A percentile compares a stretch with the other conserved stretches of the same genome.
Conservation (phyloP, 2,888 invertebrate genomes). For the Galerucella pusilla region DNA sequence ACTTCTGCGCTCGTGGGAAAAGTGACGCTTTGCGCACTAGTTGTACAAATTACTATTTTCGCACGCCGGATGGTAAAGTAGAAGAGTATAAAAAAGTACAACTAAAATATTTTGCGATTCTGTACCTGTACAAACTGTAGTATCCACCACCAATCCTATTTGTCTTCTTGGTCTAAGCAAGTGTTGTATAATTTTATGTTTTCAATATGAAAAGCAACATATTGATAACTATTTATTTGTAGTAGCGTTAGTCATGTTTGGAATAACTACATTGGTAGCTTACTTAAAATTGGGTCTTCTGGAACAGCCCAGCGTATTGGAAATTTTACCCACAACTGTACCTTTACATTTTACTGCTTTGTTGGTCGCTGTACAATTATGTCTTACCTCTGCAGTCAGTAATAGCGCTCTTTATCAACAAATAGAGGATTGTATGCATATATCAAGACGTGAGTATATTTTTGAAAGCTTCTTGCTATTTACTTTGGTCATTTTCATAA, state of each 20-base stretch:
- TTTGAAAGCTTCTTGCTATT: too few species aligned
- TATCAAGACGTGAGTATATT: slow-evolving; percentile 72
- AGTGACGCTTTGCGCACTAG: too few species aligned
- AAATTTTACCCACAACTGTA: slow-evolving; percentile 73
- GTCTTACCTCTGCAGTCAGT: slow-evolving; percentile 80
- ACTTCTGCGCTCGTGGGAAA: too few species aligned
- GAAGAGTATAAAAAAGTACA: too few species aligned
- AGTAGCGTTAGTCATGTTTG: slow-evolving; percentile 74
- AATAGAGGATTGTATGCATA: slow-evolving; percentile 79
- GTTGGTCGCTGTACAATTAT: slow-evolving; percentile 81
- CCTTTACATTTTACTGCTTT: slow-evolving; percentile 76
- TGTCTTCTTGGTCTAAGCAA: too few species aligned
- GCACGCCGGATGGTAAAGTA: too few species aligned
- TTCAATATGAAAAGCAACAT: background rate
- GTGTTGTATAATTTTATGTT: too few species aligned
- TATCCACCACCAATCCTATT: too few species aligned
- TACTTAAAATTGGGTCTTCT: slow-evolving; percentile 74
- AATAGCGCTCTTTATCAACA: slow-evolving; percentile 86
- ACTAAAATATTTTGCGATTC: too few species aligned
- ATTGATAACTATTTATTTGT: slow-evolving; percentile 30
- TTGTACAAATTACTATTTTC: too few species aligned
- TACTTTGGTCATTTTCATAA: too few species aligned
- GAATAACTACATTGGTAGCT: slow-evolving; percentile 72
- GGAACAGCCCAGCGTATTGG: slow-evolving; percentile 73
- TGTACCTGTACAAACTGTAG: too few species aligned